Evolutionary conservation across 2,113 vertebrate species (phyloP).

Genomic region (Macaca nemestrina): DNA sequence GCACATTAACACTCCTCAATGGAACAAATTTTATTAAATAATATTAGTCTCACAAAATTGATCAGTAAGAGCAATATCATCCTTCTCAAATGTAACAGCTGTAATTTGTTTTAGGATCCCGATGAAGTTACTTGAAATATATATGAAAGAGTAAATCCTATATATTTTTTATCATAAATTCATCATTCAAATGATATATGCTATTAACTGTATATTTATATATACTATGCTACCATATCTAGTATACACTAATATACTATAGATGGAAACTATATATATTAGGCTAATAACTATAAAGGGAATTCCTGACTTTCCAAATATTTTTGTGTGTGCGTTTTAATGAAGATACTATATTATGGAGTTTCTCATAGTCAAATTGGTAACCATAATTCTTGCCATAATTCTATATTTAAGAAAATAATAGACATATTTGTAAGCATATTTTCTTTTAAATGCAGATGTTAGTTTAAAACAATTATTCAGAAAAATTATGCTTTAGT

Average conservation of each 20-base stretch:
- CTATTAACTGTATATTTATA: not conserved
- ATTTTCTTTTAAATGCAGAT: not conserved
- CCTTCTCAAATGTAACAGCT: not conserved
- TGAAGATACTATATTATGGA: not conserved
- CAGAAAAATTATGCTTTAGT: not conserved
- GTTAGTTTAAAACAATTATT: not conserved
- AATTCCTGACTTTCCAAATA: not conserved
- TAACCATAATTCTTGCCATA: too few species aligned
- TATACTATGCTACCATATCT: not conserved
- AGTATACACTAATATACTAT: not conserved
- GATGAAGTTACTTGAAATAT: not conserved
- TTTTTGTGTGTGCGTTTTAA: not conserved
- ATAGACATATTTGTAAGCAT: not conserved
- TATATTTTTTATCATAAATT: not conserved
- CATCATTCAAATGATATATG: not conserved
- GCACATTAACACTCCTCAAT: not conserved
- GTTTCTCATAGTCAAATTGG: not conserved
- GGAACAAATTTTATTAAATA: not conserved
- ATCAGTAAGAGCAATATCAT: not conserved
- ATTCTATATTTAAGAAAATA: not conserved
- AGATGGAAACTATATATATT: not conserved
- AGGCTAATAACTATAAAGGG: not conserved
- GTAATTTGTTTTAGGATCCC: not conserved
- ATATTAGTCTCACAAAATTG: not conserved
- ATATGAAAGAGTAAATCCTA: not conserved